Evolutionary conservation across 1,140 invertebrate genomes (phyloP).

Genomic region (Popillia japonica): DNA sequence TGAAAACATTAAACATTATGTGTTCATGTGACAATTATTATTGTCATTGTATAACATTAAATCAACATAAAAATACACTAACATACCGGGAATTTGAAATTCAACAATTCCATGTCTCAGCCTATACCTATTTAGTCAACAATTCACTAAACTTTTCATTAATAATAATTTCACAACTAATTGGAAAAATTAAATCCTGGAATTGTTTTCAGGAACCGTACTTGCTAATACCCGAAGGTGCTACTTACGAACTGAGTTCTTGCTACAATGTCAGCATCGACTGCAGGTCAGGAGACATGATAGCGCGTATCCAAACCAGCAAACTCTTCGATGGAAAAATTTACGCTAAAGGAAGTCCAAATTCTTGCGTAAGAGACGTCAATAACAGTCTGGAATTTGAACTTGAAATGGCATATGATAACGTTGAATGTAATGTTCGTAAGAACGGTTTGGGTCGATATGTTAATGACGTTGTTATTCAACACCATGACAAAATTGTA

Average conservation of each 20-base stretch:
- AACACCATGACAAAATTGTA: conserved; percentile 94
- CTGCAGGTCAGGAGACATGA: conserved; percentile 91
- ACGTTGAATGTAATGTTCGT: conserved; percentile 88
- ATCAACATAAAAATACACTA: too few relatives aligned
- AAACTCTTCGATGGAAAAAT: conserved; percentile 94
- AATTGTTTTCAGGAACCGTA: conserved; percentile 77
- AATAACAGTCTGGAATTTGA: conserved; percentile 86
- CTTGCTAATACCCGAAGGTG: conserved; percentile 85
- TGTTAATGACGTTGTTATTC: conserved; percentile 89
- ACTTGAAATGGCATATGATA: conserved; percentile 88
- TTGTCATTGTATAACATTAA: too few relatives aligned
- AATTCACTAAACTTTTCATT: too few relatives aligned
- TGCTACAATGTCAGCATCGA: conserved; percentile 95
- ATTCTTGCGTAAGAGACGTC: conserved; percentile 89
- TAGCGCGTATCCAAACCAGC: conserved; percentile 88
- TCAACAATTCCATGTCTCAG: too few relatives aligned
- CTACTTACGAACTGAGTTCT: conserved; percentile 90
- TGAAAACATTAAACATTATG: too few relatives aligned
- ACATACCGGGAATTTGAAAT: too few relatives aligned
- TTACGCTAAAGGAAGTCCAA: conserved; percentile 91
- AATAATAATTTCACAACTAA: too few relatives aligned
- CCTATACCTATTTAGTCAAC: too few relatives aligned
- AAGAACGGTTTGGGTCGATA: conserved; percentile 84
- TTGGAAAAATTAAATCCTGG: not conserved
- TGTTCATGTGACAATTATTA: too few relatives aligned